These are phyloP conservation scores for Drosophila ambigua DNA, from an alignment of 1,140 invertebrate species.

Conservation along the genomic window DNA sequence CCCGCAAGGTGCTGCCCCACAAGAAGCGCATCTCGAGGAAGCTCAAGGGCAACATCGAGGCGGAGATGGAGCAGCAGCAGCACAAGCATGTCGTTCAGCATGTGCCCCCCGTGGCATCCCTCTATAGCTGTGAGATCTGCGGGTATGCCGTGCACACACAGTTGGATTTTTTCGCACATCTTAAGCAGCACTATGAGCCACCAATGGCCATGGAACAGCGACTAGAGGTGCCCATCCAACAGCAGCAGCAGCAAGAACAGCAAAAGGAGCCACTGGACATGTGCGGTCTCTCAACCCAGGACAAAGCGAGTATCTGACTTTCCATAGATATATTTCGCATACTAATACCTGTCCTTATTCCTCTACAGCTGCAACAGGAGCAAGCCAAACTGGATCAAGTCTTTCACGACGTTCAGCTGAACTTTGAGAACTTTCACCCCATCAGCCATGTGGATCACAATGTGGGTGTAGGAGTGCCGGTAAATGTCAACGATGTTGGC, in stretches of 20 bases:
- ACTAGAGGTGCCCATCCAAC: slow-evolving; percentile 39
- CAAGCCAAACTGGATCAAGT: slow-evolving; percentile 80
- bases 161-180: slow-evolving; percentile 90
- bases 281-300: slow-evolving; percentile 57
- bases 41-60: slow-evolving; percentile 84
- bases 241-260: slow-evolving; percentile 31
- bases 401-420: slow-evolving; percentile 74
- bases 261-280: slow-evolving; percentile 66
- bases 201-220: slow-evolving; percentile 41
- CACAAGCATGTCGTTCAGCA: slow-evolving; percentile 49
- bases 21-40: slow-evolving; percentile 86
- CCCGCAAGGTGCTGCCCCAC: slow-evolving; percentile 84
- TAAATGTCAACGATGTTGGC: slow-evolving; percentile 39
- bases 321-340: not conserved
- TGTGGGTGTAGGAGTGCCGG: slow-evolving; percentile 3
- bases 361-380: slow-evolving; percentile 70
- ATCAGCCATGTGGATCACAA: slow-evolving; percentile 57
- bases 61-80: slow-evolving; percentile 47
- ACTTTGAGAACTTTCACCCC: slow-evolving; percentile 76
- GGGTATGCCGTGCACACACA: slow-evolving; percentile 87
- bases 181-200: slow-evolving; percentile 90
- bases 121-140: slow-evolving; percentile 89
- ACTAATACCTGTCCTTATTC: too few species aligned
- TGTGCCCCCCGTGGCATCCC: slow-evolving; percentile 20
- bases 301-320: slow-evolving; percentile 43